Base-by-base conservation (phyloP, 2,113 vertebrate species). In the Salminus brasiliensis region DNA sequence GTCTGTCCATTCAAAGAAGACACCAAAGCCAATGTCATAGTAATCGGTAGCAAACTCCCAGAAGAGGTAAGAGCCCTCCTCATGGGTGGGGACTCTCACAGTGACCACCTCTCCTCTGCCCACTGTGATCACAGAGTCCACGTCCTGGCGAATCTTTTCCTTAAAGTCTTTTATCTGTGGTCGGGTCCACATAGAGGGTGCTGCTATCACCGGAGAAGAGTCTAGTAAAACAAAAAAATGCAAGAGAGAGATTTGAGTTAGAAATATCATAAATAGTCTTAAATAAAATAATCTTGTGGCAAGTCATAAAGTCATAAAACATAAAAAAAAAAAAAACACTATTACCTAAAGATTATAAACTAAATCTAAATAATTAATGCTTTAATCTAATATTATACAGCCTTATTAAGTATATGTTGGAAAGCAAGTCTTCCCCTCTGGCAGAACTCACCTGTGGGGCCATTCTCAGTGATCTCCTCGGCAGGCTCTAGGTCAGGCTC, bases 11-110 rank as follows among this genome's bases (percentile, higher is more conserved):
- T 99, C 98, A 89, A 99, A 99, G 92, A 97, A 97, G 68, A 99
- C 97, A 79, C 98, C 98, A 90, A 99, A 99, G 86, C 98, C 98
- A 88, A 99, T 95, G 94, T 99, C 98, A 87, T 99, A 99, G 93
- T 93, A 95, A 95, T 99, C 98, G 76, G 97, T 99, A 81, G 98
- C 98, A 91, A 99, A 99, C 90, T 99, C 98, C 98, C 98, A 99
- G 87, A 99, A 99, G 74, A 99, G 95, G 81, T 99, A 98, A 0
- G 97, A 96, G 55, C 97, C 98, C 87, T 99, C 97, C 78, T 98
- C 97, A 0, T 99, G 98, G 13, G 98, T 99, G 81, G 98, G 98
- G 27, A 99, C 98, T 13, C 98, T 93, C 43, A 99, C 97, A 0
- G 98, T 99, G 85, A 99, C 97, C 82, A 99, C 98, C 92, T 99